Base-by-base conservation (phyloP, 30 jellyfish, hydroid and myxozoan genomes). In the Morbakka virulenta region DNA sequence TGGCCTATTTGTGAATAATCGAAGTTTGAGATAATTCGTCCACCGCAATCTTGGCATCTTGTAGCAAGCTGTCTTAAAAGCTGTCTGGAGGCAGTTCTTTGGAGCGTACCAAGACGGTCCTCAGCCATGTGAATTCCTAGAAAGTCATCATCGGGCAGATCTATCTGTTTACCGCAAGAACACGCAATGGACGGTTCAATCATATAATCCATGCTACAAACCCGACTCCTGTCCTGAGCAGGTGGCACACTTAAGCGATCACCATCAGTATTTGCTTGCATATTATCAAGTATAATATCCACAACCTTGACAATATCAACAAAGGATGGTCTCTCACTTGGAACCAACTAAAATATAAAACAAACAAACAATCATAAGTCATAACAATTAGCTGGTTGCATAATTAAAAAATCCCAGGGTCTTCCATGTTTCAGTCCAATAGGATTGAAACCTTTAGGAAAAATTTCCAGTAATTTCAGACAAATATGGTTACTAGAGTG, bases 31-130 rank as follows among this genome's bases (percentile, higher is more conserved):
- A 74, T 21, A n/a, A 74, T 67, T 36, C 97, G 72, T 3, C 97
- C 97, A 4, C 95, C 97, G 63, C 97, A 88, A 4, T 41, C 35
- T 21, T 72, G 57, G 50, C 97, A 88, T 36, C 97, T 50, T 3
- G 35, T 71, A 49, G 81, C 66, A 47, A 49, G 81, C 52, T 68
- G 68, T 22, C 93, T 61, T 20, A 75, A 64, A 4, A 74, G 51
- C 53, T 89, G 84, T 41, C 97, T 68, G 13, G 97, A 88, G 2
- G 95, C 91, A 0, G 86, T 50, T 52, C 86, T 72, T 20, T 79
- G 76, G 1, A 82, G 75, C 1, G 87, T 66, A 2, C 97, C 97
- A 71, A 72, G 76, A 14, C 97, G 50, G 63, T 88, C 95, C 57
- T 35, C 72, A 32, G 31, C 65, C 0, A 49, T 67, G 25, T 69